Base-by-base conservation (phyloP, 92 coral and sea anemone genomes). In the Umimayanthus kanabou region DNA sequence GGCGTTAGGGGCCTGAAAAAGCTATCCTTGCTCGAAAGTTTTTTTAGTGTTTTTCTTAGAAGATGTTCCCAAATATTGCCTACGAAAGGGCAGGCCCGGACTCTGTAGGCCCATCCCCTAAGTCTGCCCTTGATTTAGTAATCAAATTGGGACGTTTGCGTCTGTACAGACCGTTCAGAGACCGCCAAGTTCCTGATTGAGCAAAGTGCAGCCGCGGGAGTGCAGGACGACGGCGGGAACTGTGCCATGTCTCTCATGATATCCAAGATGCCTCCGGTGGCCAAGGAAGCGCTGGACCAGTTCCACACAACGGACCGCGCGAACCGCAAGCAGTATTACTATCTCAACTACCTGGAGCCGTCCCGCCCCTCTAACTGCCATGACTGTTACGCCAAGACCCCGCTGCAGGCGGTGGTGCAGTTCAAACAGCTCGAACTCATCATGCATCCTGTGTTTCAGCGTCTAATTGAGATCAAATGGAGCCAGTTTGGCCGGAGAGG, bases 191-290 rank as follows among this genome's bases (percentile, higher is more conserved):
- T 85, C 61, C 88, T 97, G 77, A 92, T 95, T 50, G 95, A 93
- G 33, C 89, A 91, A 76, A 93, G 95, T 7, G 91, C 89, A 0
- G 90, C 97, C 11, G 98, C 98, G 1, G 99, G 98, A 2, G 97
- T 94, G 7, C 94, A 93, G 49, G 99, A 97, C 84, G 85, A 76
- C 37, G 85, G 91, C 3, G 99, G 99, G 42, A 88, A 88, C 85
- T 88, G 94, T 77, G 98, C 93, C 2, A 81, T 97, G 95, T 90
- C 99, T 23, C 85, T 97, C 22, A 97, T 97, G 98, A 96, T 97
- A 40, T 91, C 99, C 65, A 97, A 97, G 82, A 97, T 97, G 99
- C 98, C 99, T 39, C 98, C 99, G 10, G 99, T 97, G 7, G 99
- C 99, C 42, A 97, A 95, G 75, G 96, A 94, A 74, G 99, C 98